phyloP scores from a whole-genome alignment of 64 coral and sea anemone species.

The Acropora yongei region DNA sequence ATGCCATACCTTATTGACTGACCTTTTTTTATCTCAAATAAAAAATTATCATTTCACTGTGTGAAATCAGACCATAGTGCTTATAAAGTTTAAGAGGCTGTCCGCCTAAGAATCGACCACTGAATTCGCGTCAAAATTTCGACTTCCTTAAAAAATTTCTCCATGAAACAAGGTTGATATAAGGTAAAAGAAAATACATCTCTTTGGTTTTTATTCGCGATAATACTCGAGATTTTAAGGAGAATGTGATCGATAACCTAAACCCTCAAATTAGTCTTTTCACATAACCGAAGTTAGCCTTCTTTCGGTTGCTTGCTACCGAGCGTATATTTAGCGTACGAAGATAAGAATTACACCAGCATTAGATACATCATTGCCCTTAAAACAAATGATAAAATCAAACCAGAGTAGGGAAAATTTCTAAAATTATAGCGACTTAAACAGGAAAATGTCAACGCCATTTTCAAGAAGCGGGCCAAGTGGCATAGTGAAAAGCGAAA shows the following conservation, averaged over 20 bases:
- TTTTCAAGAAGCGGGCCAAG: neutral
- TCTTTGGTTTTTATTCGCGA: neutral
- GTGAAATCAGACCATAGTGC: neutral
- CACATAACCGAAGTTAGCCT: neutral
- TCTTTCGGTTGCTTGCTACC: neutral
- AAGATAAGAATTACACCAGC: neutral
- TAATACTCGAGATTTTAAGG: neutral
- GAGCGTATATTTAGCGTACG: neutral
- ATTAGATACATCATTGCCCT: neutral
- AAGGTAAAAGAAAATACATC: neutral
- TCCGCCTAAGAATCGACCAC: too few species aligned
- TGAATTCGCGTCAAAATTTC: too few species aligned
- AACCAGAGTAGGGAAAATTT: neutral
- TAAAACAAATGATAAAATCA: neutral
- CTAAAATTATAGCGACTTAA: neutral
- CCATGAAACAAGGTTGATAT: too few species aligned
- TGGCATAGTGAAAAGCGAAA: neutral
- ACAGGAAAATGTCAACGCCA: neutral
- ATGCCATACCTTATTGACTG: constrained; percentile 8
- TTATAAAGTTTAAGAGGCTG: neutral
- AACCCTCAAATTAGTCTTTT: neutral
- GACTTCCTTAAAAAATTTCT: too few species aligned
- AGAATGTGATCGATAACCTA: too few species aligned
- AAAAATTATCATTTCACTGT: neutral
- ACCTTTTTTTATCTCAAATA: constrained; percentile 12